Base-by-base conservation (phyloP, 2,888 invertebrate species). In the Sericinus montela region DNA sequence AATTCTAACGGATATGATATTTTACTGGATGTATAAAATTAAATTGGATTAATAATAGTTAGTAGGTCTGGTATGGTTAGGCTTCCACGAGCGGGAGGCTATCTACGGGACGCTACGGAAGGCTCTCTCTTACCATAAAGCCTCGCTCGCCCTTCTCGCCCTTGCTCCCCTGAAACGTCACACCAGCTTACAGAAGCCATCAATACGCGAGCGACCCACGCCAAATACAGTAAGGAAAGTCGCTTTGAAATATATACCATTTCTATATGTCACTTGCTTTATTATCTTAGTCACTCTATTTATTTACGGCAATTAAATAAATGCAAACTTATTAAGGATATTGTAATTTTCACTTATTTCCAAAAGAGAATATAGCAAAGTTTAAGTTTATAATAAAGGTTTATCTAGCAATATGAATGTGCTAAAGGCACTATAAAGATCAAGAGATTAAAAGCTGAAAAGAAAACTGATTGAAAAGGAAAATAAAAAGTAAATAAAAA, bases 61-160 rank as follows among this genome's bases (percentile, higher is more conserved):
- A 38, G 34, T 38, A 11, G 46, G 32, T 5, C 11, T 5, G 32
- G 25, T 42, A n/a, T 16, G 50, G 38, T 40, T 36, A 45, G 25
- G 56, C 42, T 36, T 39, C 16, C 41, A 52, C 25, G 54, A 42
- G 54, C 38, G 23, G 45, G 48, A 39, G 11, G 37, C 36, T 34
- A 40, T 45, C 50, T 45, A 60, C 67, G 56, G 59, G 51, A 44
- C 41, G 28, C 47, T 48, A 54, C 43, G 38, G 48, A 23, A 7
- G 45, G 45, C 54, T 62, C 93, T 93, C 54, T 62, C 93, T 93
- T 92, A 94, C 93, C 93, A 92, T 92, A 76, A 90, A 90, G 75
- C 94, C 94, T 75, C 91, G 91, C 75, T 93, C 92, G 77, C 94
- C 94, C 82, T 92, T 93, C 79, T 92, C 92, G 77, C 94, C 94